Conservation (phyloP, 2,113 vertebrate genomes). For the Geococcyx californianus region DNA sequence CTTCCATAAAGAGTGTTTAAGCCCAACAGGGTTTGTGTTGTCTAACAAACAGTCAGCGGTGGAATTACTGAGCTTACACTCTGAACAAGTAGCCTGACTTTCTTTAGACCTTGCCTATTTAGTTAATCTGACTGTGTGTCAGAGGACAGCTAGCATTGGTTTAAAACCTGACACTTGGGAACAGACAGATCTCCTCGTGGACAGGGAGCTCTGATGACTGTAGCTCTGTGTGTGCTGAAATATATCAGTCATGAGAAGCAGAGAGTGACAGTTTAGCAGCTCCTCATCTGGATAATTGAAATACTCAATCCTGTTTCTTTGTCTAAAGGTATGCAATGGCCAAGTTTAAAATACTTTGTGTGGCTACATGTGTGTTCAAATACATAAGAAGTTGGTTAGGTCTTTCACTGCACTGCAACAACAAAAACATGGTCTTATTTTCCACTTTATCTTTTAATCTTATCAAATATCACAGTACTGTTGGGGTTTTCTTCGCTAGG, state of each 20-base stretch:
- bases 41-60: background rate
- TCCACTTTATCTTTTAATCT: conserved; percentile 1
- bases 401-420: background rate
- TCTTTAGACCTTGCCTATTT: background rate
- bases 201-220: background rate
- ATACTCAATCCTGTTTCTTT: background rate
- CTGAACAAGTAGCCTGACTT: background rate
- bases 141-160: background rate
- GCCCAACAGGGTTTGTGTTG: background rate
- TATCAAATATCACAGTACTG: background rate
- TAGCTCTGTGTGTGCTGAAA: background rate
- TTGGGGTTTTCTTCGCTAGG: background rate
- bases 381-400: background rate
- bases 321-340: background rate
- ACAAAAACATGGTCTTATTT: background rate
- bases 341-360: background rate
- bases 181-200: background rate
- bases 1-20: background rate
- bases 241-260: background rate
- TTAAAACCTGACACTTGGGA: background rate
- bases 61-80: background rate
- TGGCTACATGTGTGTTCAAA: background rate
- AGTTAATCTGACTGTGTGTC: background rate
- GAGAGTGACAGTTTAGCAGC: background rate
- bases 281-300: background rate